Percentiles rank a stretch among this genome's conserved stretches.
These are phyloP conservation scores for Etheostoma nigrum DNA, from an alignment of 2,797 vertebrate species.

Conservation along the genomic window DNA sequence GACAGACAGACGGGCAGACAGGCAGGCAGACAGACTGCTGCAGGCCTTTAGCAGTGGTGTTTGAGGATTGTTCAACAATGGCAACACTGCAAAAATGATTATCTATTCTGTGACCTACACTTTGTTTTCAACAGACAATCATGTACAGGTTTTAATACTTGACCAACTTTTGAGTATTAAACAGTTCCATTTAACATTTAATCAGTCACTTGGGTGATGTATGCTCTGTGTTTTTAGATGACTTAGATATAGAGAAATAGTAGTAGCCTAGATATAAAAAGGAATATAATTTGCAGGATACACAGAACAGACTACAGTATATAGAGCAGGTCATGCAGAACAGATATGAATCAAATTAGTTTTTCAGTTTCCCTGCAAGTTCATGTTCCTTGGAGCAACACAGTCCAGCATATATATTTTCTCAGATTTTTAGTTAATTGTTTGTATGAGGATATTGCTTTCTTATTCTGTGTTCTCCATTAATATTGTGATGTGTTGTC, in stretches of 20 bases:
- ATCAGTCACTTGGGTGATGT: neutral
- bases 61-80: neutral
- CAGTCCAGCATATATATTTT: neutral
- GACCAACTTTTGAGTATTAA: neutral
- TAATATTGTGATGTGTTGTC: neutral
- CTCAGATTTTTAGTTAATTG: neutral
- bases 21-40: too few species aligned
- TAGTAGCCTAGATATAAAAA: neutral
- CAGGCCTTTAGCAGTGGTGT: too few species aligned
- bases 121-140: neutral
- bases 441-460: neutral
- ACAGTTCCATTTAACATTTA: neutral
- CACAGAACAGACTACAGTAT: neutral
- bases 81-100: neutral
- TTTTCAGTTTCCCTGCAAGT: neutral
- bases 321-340: neutral
- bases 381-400: neutral
- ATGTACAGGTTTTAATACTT: neutral
- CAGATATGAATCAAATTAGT: neutral
- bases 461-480: neutral
- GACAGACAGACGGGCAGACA: neutral
- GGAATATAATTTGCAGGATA: neutral
- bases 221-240: neutral
- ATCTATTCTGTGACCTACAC: neutral
- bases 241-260: neutral